These are phyloP conservation scores for Gymnodraco acuticeps DNA, from an alignment of 2,797 vertebrate genomes.

Conservation along the genomic window DNA sequence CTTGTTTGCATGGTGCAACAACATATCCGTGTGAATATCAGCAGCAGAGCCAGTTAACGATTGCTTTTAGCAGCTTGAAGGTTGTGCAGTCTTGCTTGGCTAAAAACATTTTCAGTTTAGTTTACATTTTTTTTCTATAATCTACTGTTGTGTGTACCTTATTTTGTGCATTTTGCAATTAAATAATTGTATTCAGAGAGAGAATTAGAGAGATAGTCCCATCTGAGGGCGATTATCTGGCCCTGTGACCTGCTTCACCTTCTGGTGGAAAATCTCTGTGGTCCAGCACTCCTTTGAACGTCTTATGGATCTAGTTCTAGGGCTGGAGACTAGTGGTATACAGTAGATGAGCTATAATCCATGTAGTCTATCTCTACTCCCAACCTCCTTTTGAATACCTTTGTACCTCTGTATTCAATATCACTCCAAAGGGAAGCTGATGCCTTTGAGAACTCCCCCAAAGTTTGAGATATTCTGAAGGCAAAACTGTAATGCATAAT, in stretches of 20 bases:
- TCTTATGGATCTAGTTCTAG: slow-evolving; percentile 67
- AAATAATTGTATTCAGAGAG: slow-evolving; percentile 9
- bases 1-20: too few species aligned
- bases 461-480: slow-evolving; percentile 51
- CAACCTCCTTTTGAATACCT: slow-evolving; percentile 57
- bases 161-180: neutral
- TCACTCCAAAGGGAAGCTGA: slow-evolving; percentile 58
- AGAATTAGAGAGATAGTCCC: neutral
- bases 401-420: slow-evolving; percentile 65
- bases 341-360: slow-evolving; percentile 77
- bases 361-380: slow-evolving; percentile 48
- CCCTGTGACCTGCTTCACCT: slow-evolving; percentile 40
- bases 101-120: too few species aligned
- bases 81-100: too few species aligned
- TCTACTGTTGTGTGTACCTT: neutral
- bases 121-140: neutral
- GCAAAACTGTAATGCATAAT: slow-evolving; percentile 64
- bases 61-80: too few species aligned
- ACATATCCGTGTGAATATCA: too few species aligned
- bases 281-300: slow-evolving; percentile 67
- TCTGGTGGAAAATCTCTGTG: slow-evolving; percentile 44
- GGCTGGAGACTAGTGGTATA: slow-evolving; percentile 63
- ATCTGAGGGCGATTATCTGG: slow-evolving; percentile 17
- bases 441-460: slow-evolving; percentile 61
- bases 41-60: too few species aligned